Base-by-base conservation (phyloP, 2,888 invertebrate species). In the Notodonta ziczac region DNA sequence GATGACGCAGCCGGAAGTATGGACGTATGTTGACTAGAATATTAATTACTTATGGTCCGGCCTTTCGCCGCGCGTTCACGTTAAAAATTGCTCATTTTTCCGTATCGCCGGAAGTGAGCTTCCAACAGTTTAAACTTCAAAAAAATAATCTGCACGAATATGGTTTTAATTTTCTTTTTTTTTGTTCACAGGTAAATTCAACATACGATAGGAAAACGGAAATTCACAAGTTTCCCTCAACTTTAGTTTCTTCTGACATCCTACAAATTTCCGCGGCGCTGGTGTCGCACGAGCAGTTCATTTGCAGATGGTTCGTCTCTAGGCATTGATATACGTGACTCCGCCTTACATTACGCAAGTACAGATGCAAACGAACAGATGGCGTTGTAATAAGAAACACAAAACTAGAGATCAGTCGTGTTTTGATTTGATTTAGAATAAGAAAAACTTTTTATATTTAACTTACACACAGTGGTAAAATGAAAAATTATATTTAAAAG, bases 1-100 rank as follows among this genome's bases (percentile, higher is more conserved):
- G 73, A 74, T 75, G 78, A 77, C 74, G 76, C 65, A 61, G 57
- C 74, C 77, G 80, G 78, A 80, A 76, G 81, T 66, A 69, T 71
- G 76, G 78, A 80, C 76, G 81, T 66, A 69, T 71, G 76, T 67
- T 70, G 78, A 74, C 78, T 82, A 77, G 85, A 87, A 87, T 87
- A 86, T 84, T 86, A 85, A 87, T 86, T 80, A 79, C 73, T 69
- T 65, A 64, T 66, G 71, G 60, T 69, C 66, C 68, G 63, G 67
- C 10, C 73, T 76, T 78, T 71, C 62, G 63, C 62, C 57, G 50
- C 59, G 44, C 57, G 60, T 69, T 55, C 56, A 62, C 57, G 61
- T 62, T 60, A 69, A 68, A 68, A 66, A 65, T 62, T 64, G 58
- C 59, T 57, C 57, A 70, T 72, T 76, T 76, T 73, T 76, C 51